phyloP scores from a whole-genome alignment of 2,797 vertebrate species.

The Nyctalus aviator region DNA sequence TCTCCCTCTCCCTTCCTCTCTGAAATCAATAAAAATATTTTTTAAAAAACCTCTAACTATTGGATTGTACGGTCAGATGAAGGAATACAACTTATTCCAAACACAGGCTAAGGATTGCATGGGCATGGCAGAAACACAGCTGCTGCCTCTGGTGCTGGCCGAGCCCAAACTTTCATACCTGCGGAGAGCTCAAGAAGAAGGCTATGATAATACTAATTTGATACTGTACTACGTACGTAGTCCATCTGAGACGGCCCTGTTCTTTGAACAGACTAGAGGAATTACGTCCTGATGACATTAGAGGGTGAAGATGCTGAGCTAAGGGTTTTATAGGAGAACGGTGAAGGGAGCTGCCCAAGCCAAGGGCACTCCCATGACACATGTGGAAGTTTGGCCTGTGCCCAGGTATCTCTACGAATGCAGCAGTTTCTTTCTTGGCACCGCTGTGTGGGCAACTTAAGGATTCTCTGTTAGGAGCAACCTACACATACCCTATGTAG shows the following conservation, averaged over 20 bases:
- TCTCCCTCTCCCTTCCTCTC: background rate
- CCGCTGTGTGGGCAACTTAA: background rate
- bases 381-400: background rate
- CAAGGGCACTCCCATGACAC: background rate
- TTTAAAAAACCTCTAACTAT: too few relatives aligned
- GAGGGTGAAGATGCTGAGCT: background rate
- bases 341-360: background rate
- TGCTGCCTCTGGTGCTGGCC: background rate
- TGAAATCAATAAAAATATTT: background rate
- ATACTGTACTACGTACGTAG: accelerated
- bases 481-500: background rate
- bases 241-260: background rate
- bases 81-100: constrained; percentile 49
- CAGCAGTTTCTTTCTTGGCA: background rate
- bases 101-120: constrained; percentile 66
- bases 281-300: background rate
- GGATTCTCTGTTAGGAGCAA: background rate
- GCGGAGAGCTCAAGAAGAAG: constrained; percentile 44
- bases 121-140: constrained; percentile 20
- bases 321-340: constrained; percentile 43
- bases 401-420: background rate
- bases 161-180: constrained; percentile 23
- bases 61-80: too few relatives aligned
- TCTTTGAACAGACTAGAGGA: constrained; percentile 61
- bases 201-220: background rate